Evolutionary conservation across 2,113 vertebrate species (phyloP), one percentile per base, ranked within the genome.

Genomic region (Corapipo altera): DNA sequence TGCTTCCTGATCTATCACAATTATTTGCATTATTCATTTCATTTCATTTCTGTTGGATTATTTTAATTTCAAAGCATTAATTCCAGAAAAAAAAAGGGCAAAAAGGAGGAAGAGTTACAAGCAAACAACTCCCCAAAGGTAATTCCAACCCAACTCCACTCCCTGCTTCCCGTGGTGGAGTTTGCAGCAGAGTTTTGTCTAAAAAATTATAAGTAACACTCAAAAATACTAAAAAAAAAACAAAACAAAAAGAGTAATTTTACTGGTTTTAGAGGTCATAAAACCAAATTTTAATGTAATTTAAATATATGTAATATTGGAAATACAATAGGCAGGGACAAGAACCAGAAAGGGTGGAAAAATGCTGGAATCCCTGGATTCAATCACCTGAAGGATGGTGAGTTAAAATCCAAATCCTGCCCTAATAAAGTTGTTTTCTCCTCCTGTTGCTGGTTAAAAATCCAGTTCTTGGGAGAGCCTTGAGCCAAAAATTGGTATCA

Each of bases 401-500:
- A 46, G 9, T 59, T 39, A 73, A 71, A 49, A 28, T 15, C 77
- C 3, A 3, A 88, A 54, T 27, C 12, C 20, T 72, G 48, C 43
- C 27, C 30, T 32, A 32, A 21, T 8, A 26, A 7, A 77, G 64
- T 5, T 43, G 46, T 48, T 44, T 24, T 57, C 30, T 75, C 64
- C 89, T 55, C 64, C 51, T 80, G 37, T 55, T 41, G 41, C 85
- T 73, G 75, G 90, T 66, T 65, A 72, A 90, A 41, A 90, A 80
- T 62, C 55, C 85, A 82, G 33, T 37, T 44, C 80, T 71, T 71
- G 26, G 10, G 9, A 59, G 32, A 91, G 78, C 79, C 58, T 44
- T 83, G 54, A 76, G 62, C 91, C 67, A 90, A 69, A 90, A 69
- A 85, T 28, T 55, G 72, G 80, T 72, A 94, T 91, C 89, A 74